Evolutionary conservation across 2,888 invertebrate genomes (phyloP), one percentile per base, ranked within the genome.

Genomic region (Panzeria rudis): DNA sequence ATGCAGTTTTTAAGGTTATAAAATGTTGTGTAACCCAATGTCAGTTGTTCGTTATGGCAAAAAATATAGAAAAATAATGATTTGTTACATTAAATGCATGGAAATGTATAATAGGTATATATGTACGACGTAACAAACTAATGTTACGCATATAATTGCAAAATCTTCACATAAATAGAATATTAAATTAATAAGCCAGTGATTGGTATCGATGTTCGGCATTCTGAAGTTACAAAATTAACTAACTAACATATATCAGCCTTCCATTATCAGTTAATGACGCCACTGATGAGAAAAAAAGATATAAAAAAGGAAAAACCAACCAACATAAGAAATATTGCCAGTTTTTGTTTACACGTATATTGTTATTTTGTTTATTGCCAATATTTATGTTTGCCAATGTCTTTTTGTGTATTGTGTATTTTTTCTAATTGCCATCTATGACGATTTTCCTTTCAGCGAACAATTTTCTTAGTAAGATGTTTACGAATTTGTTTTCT

Each of bases 11-110:
- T 91, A 91, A 92, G 92, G 92, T 92, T 92, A 92, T 91, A 91
- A 91, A 87, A 38, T 78, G 92, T 92, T 92, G 92, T 92, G 92
- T 92, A 92, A 92, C 89, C 71, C 75, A 77, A 76, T 80, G 73
- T 77, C 68, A 78, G 41, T 80, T 25, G 56, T 61, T 71, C 23
- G 47, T 44, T 75, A 50, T 54, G 41, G 38, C 61, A 79, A 61
- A 66, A 71, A 68, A 68, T 56, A 41, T n/a, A 20, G 17, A 29
- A 62, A 59, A 76, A 71, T 62, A 75, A 20, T 73, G 56, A 15
- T 82, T 61, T 84, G 44, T 72, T 72, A 50, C 50, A 56, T 50
- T 59, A 50, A 23, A 13, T 47, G 29, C 32, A 44, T 73, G 54
- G 56, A 64, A 68, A 44, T 41, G n/a, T 4, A 9, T 66, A 29